phyloP scores from a whole-genome alignment of 1,140 invertebrate genomes.

The Diorhabda carinulata region DNA sequence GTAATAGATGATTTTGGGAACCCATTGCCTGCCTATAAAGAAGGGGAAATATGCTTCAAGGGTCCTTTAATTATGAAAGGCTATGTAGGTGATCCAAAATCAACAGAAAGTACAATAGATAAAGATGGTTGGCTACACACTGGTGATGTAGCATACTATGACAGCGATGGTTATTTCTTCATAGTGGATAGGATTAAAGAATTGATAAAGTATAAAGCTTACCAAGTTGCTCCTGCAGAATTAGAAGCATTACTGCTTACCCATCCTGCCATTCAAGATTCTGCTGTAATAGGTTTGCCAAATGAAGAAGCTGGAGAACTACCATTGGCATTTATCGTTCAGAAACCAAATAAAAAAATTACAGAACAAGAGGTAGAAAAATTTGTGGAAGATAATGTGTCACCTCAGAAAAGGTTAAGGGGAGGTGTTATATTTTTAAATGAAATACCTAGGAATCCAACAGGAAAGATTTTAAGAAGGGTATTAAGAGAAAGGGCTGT shows the following conservation, averaged over 20 bases:
- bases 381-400: slow-evolving; percentile 42
- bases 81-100: slow-evolving; percentile 59
- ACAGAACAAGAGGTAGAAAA: slow-evolving; percentile 46
- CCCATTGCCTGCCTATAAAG: slow-evolving; percentile 56
- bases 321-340: slow-evolving; percentile 62
- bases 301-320: slow-evolving; percentile 64
- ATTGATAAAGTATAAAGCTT: slow-evolving; percentile 38
- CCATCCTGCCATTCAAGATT: slow-evolving; percentile 65
- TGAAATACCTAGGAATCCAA: slow-evolving; percentile 61
- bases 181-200: slow-evolving; percentile 38
- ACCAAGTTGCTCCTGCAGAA: slow-evolving; percentile 69
- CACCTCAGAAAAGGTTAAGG: slow-evolving; percentile 50
- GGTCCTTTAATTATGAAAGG: slow-evolving; percentile 65
- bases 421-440: slow-evolving; percentile 63
- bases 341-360: slow-evolving; percentile 45
- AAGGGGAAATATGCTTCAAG: slow-evolving; percentile 71
- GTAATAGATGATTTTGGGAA: slow-evolving; percentile 18
- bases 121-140: slow-evolving; percentile 73
- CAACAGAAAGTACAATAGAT: slow-evolving; percentile 63
- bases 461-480: slow-evolving; percentile 48
- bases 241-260: slow-evolving; percentile 71
- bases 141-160: slow-evolving; percentile 75
- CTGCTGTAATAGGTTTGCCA: slow-evolving; percentile 70
- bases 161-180: slow-evolving; percentile 53
- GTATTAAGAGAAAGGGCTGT: slow-evolving; percentile 46